phyloP scores from a whole-genome alignment of 2,888 invertebrate species.

The Periphyllus acericola region DNA sequence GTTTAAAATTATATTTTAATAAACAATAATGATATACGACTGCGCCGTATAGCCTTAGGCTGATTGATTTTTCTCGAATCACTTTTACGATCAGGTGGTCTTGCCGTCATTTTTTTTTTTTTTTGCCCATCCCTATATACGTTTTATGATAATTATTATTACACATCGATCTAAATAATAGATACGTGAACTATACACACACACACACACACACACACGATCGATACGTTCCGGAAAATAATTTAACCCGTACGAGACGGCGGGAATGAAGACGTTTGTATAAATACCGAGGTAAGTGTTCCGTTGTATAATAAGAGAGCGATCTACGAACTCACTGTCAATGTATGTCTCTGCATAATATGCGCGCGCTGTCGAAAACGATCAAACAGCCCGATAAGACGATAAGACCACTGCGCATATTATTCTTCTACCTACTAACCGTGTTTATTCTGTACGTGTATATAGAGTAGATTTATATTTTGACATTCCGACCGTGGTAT shows the following conservation, averaged over 20 bases:
- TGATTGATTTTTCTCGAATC: conserved; percentile 4
- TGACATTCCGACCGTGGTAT: neutral
- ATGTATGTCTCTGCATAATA: neutral
- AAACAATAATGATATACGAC: neutral
- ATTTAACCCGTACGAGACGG: neutral
- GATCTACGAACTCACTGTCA: neutral
- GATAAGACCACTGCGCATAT: neutral
- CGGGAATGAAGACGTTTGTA: neutral
- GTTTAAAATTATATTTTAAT: neutral
- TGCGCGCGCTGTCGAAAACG: neutral
- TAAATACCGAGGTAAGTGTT: neutral
- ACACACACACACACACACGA: neutral
- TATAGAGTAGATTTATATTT: neutral
- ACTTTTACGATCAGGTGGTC: neutral
- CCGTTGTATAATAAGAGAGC: neutral
- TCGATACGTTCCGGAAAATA: neutral
- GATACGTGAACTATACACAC: neutral
- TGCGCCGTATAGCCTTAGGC: neutral
- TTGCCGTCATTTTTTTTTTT: neutral
- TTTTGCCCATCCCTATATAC: neutral
- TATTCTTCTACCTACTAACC: no score
- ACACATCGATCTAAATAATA: neutral
- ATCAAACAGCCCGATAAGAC: neutral
- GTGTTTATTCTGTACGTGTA: neutral
- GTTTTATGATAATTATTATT: neutral